Evolutionary conservation across 2,113 vertebrate genomes (phyloP).

Genomic region (Chiloscyllium plagiosum): DNA sequence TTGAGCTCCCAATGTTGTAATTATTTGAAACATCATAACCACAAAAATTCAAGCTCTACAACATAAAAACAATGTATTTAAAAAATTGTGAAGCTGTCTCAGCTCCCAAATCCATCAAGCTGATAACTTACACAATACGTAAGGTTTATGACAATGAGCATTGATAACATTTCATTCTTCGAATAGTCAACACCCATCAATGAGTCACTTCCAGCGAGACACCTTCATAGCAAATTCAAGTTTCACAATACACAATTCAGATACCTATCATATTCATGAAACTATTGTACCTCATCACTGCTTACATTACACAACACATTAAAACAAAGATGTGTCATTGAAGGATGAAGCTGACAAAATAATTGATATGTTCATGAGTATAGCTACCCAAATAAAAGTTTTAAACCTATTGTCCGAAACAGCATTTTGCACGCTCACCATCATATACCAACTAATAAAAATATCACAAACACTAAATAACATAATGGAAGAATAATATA

Average conservation of each 20-base stretch:
- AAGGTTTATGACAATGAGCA: background rate
- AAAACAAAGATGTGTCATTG: background rate
- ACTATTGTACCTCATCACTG: background rate
- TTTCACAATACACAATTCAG: background rate
- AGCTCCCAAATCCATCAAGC: background rate
- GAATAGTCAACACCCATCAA: background rate
- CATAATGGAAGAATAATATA: background rate
- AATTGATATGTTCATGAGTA: background rate
- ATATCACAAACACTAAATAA: background rate
- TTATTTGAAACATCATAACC: too few species aligned
- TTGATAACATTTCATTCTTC: background rate
- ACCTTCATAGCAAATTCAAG: background rate
- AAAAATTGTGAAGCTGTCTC: background rate
- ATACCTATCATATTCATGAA: background rate
- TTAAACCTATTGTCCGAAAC: background rate
- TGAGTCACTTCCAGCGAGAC: background rate
- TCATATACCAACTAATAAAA: background rate
- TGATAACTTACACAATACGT: background rate
- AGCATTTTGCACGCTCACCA: background rate
- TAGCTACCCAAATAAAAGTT: background rate
- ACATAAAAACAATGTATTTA: background rate
- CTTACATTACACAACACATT: background rate
- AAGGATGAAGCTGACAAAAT: background rate
- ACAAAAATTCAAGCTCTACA: too few species aligned
- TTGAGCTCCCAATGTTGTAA: too few species aligned